A percentile compares a stretch with the other conserved stretches of the same genome.
phyloP scores from a whole-genome alignment of 2,888 invertebrate genomes.

The Scaptodrosophila latifasciaeformis region DNA sequence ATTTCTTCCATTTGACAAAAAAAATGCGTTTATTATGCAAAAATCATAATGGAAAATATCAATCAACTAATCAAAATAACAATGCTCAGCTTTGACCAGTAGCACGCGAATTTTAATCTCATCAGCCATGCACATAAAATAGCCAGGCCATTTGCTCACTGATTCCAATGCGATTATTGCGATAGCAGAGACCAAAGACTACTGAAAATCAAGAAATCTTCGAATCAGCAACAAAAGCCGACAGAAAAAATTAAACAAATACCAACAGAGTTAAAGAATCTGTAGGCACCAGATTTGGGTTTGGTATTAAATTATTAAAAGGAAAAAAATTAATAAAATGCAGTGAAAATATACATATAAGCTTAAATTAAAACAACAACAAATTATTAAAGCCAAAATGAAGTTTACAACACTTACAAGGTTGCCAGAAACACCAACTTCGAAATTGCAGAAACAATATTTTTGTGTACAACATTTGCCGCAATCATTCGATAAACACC shows the following conservation, averaged over 20 bases:
- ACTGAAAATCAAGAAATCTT: background rate
- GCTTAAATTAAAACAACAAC: too few species aligned
- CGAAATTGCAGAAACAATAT: background rate
- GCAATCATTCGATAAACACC: constrained; percentile 42
- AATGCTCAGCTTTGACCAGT: constrained; percentile 36
- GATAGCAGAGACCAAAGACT: constrained; percentile 29
- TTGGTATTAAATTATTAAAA: too few species aligned
- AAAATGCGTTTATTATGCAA: constrained; percentile 33
- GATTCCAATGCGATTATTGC: constrained; percentile 40
- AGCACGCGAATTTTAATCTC: constrained; percentile 37
- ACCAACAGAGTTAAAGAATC: background rate
- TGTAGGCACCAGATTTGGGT: too few species aligned
- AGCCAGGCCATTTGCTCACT: constrained; percentile 27
- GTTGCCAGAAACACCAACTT: constrained; percentile 10
- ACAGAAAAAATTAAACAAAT: background rate
- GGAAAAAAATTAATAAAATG: too few species aligned
- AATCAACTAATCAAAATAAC: constrained; percentile 38
- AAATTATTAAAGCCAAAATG: constrained; percentile 27
- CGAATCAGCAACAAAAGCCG: constrained; percentile 9
- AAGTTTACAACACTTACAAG: constrained; percentile 39
- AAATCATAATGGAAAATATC: constrained; percentile 40
- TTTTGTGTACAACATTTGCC: constrained; percentile 1
- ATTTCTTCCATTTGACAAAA: constrained; percentile 6
- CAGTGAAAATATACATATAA: too few species aligned
- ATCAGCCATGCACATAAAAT: constrained; percentile 40